Evolutionary conservation across 1,140 invertebrate genomes (phyloP), one percentile per base, ranked within the genome.

Genomic region (Drosophila repletoides): DNA sequence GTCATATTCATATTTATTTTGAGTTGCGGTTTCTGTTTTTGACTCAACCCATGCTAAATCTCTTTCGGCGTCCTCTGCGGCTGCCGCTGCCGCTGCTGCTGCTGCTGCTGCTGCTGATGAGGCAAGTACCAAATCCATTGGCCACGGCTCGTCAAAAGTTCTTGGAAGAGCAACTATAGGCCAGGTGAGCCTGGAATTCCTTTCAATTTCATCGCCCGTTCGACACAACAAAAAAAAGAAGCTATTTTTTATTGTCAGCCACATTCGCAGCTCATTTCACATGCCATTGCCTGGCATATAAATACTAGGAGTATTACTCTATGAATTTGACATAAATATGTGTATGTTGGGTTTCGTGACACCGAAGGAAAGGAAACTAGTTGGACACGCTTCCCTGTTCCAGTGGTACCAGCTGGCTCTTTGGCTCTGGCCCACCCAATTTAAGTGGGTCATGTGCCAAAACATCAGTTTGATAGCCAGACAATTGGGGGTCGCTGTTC

Each of bases 1-100:
- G 63, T 81, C 77, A 81, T 69, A 81, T 71, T 75, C 75, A 72
- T 60, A 74, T 86, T 69, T 49, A 26, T 22, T 46, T 10, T 15
- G 38, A 55, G 17, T 36, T 56, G 49, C 29, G 14, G 3, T 46
- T 55, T 15, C 31, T 64, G 33, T 38, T 48, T 26, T 15, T 40
- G 61, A 38, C 17, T 38, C 10, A 15, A n/a, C 3, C 15, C 14
- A 22, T 9, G 33, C 1, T 5, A 4, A 38, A 31, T n/a, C 15
- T 29, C 26, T 15, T 63, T 45, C 5, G 24, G 14, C 7, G 14
- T n/a, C 9, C 1, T 5, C 9, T 38, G 31, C n/a, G 21, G 41
- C n/a, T n/a, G n/a, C n/a, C n/a, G n/a, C n/a, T n/a, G n/a, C n/a
- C n/a, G n/a, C n/a, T n/a, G n/a, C n/a, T n/a, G n/a, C n/a, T n/a